A percentile compares a stretch with the other conserved stretches of the same genome.
Evolutionary conservation across 2,113 vertebrate genomes (phyloP).

Genomic region (Atractosteus spatula): DNA sequence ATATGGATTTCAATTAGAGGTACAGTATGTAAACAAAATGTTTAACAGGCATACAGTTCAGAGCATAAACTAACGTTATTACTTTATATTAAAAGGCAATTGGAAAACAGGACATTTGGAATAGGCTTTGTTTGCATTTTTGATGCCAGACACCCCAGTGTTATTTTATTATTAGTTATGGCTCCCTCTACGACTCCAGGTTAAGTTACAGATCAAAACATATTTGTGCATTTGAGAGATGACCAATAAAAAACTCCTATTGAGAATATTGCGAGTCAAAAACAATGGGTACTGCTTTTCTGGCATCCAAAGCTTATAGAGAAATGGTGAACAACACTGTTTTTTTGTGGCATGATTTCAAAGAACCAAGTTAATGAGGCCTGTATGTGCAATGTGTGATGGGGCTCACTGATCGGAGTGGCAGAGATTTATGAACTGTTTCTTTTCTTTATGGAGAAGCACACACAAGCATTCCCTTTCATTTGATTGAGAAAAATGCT

Average conservation of each 20-base stretch:
- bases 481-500: background rate
- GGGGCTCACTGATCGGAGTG: conserved; percentile 15
- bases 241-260: background rate
- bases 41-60: too few relatives aligned
- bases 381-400: background rate
- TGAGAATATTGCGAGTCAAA: background rate
- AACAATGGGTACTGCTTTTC: conserved; percentile 6
- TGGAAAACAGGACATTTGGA: too few relatives aligned
- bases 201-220: background rate
- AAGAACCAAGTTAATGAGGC: conserved; percentile 8
- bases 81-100: too few relatives aligned
- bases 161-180: background rate
- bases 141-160: too few relatives aligned
- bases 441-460: conserved; percentile 5
- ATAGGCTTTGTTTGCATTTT: too few relatives aligned
- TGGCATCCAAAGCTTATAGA: background rate
- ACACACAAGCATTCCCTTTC: background rate
- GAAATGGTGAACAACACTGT: too few relatives aligned
- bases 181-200: too few relatives aligned
- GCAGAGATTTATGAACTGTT: conserved; percentile 7
- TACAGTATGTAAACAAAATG: too few relatives aligned
- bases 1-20: too few relatives aligned
- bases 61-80: too few relatives aligned
- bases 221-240: background rate
- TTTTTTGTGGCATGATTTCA: conserved; percentile 12